A percentile compares a stretch with the other conserved stretches of the same genome.
These are phyloP conservation scores for Aldabrachelys gigantea DNA, from an alignment of 2,113 vertebrate species.

Conservation along the genomic window DNA sequence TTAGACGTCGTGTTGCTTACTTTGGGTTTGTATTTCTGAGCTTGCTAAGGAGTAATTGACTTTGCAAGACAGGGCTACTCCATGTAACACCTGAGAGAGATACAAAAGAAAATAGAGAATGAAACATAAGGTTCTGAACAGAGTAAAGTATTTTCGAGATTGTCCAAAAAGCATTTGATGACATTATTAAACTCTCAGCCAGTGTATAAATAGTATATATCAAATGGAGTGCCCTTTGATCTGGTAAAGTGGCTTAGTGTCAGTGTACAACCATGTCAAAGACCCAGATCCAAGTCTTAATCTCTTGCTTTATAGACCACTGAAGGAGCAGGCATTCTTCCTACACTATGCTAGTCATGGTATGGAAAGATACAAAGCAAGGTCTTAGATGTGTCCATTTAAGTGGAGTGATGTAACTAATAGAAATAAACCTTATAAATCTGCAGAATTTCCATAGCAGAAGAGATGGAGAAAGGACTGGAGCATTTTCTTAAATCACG, in stretches of 20 bases:
- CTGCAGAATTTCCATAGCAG: not conserved
- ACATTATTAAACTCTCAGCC: not conserved
- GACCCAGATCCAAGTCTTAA: constrained; percentile 8
- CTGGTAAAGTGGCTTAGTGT: constrained; percentile 47
- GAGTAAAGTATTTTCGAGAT: not conserved
- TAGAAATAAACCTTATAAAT: not conserved
- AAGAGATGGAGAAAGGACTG: not conserved
- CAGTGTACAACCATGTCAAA: not conserved
- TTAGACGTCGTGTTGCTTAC: constrained; percentile 72
- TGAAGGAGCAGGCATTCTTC: not conserved
- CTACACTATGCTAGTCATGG: not conserved
- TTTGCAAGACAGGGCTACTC: constrained; percentile 48
- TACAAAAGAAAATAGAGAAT: constrained; percentile 35
- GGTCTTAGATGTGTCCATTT: not conserved
- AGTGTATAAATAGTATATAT: constrained; percentile 31
- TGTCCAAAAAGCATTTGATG: constrained; percentile 37
- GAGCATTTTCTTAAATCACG: constrained; percentile 46
- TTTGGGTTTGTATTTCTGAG: constrained; percentile 66
- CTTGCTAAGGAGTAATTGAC: constrained; percentile 71
- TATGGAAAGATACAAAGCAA: not conserved
- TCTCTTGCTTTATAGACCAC: constrained; percentile 13
- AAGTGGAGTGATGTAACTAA: not conserved
- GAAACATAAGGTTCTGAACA: not conserved
- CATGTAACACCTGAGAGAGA: constrained; percentile 50
- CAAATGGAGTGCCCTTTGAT: constrained; percentile 49